Evolutionary conservation across 1,140 invertebrate genomes (phyloP), one percentile per base, ranked within the genome.

Genomic region (Anagrus nilaparvatae): DNA sequence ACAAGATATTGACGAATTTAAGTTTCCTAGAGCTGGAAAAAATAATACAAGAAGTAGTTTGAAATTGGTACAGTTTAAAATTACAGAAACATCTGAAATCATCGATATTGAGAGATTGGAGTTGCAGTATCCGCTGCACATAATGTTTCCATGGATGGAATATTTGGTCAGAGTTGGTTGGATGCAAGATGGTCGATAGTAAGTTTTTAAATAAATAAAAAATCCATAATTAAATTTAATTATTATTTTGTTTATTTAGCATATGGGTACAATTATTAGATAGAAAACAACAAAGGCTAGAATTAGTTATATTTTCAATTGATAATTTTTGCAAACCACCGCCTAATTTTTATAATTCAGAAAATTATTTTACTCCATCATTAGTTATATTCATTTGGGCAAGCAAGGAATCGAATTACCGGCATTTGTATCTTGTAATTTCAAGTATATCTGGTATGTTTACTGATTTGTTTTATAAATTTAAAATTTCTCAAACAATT

Each of bases 81-180:
- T 89, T 6, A 74, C 74, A 38, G 74, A 81, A 36, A 69, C 69
- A 32, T 67, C 77, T 35, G 75, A 82, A 61, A 79, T 84, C 18
- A 65, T 71, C 14, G 75, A 83, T 52, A 65, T 82, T 33, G 74
- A 75, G 46, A 76, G 74, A 47, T 67, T 82, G 49, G 84, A 87
- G 49, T 59, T 93, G 36, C 73, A 78, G 19, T 79, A 81, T 54
- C 77, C 81, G 3, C 61, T 94, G 8, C 72, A 77, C 14, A 75
- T 78, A 14, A 73, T 87, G 40, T 95, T 93, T 60, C 83, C 88
- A 0, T 91, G 87, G 83, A 80, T 84, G 67, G 94, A 98, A 57
- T 97, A 97, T 63, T 72, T 97, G 47, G 85, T 94, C 1, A 73
- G 93, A 51, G 85, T 86, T 23, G 93, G 92, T 1, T 98, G 93